phyloP scores from a whole-genome alignment of 2,113 vertebrate genomes.

The Eurystomus gularis region DNA sequence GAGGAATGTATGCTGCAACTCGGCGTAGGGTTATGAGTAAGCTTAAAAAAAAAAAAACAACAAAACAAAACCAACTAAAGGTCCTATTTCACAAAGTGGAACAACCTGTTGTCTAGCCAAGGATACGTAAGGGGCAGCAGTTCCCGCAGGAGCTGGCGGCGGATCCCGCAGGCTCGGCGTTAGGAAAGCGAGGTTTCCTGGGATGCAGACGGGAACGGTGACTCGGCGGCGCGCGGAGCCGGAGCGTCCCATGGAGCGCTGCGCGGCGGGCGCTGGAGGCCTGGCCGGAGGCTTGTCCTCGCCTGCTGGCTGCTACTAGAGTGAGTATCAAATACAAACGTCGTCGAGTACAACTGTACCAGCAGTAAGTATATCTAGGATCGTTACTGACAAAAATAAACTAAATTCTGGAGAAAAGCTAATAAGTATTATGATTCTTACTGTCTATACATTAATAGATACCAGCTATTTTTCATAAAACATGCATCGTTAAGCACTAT shows the following conservation, averaged over 20 bases:
- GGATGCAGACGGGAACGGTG: constrained; percentile 54
- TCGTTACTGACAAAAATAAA: constrained; percentile 90
- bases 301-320: constrained; percentile 76
- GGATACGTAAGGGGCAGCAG: constrained; percentile 50
- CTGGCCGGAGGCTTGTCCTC: constrained; percentile 84
- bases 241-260: constrained; percentile 70
- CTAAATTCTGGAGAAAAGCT: constrained; percentile 85
- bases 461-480: constrained; percentile 95
- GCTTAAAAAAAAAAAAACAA: background rate
- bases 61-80: background rate
- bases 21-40: constrained; percentile 60
- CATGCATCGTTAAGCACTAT: constrained; percentile 87
- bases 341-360: constrained; percentile 95
- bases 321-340: constrained; percentile 84
- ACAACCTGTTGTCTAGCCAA: constrained; percentile 68
- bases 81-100: constrained; percentile 59
- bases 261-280: constrained; percentile 69
- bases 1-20: constrained; percentile 89
- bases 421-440: constrained; percentile 87
- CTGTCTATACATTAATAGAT: constrained; percentile 96
- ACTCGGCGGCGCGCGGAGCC: constrained; percentile 62
- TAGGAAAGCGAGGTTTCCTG: constrained; percentile 55
- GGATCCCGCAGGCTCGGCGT: constrained; percentile 44
- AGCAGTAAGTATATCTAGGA: constrained; percentile 96
- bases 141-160: constrained; percentile 51